A percentile compares a stretch with the other conserved stretches of the same genome.
phyloP scores from a whole-genome alignment of 2,797 vertebrate genomes.

The Sphenodon punctatus region DNA sequence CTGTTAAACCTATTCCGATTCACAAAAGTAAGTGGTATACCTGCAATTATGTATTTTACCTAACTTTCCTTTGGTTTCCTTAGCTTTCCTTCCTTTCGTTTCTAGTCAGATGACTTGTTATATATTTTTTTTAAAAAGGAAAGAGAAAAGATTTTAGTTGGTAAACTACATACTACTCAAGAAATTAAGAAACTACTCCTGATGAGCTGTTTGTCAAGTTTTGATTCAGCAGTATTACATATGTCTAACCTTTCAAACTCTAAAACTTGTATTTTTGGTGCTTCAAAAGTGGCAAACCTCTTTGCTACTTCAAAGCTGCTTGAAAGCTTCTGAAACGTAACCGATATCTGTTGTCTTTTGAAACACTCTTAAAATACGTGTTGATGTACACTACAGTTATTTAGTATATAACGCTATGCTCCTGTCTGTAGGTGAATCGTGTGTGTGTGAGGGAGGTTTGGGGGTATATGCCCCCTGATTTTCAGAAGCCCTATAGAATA shows the following conservation, averaged over 20 bases:
- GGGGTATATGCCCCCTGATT: too few species aligned
- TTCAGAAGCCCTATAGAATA: too few species aligned
- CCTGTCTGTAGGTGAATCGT: too few species aligned
- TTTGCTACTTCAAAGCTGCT: not conserved
- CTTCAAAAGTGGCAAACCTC: not conserved
- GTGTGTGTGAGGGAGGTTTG: too few species aligned
- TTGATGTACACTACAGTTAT: too few species aligned
- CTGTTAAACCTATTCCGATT: conserved; percentile 71
- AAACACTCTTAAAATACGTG: too few species aligned
- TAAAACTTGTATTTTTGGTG: not conserved
- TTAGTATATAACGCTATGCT: too few species aligned
- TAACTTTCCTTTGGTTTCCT: not conserved
- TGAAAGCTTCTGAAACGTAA: not conserved
- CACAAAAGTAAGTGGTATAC: conserved; percentile 75
- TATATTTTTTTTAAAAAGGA: not conserved
- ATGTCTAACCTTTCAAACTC: too few species aligned
- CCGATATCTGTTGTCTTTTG: not conserved
- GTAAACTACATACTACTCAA: not conserved
- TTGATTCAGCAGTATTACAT: not conserved
- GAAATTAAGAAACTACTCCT: not conserved
- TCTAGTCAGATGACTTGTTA: not conserved
- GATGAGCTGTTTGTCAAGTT: not conserved
- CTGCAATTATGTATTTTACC: too few species aligned
- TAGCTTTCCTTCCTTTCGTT: conserved; percentile 14
- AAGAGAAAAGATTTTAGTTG: not conserved